Evolutionary conservation across 1,140 invertebrate species (phyloP).

Genomic region (Lasioglossum baleicum): DNA sequence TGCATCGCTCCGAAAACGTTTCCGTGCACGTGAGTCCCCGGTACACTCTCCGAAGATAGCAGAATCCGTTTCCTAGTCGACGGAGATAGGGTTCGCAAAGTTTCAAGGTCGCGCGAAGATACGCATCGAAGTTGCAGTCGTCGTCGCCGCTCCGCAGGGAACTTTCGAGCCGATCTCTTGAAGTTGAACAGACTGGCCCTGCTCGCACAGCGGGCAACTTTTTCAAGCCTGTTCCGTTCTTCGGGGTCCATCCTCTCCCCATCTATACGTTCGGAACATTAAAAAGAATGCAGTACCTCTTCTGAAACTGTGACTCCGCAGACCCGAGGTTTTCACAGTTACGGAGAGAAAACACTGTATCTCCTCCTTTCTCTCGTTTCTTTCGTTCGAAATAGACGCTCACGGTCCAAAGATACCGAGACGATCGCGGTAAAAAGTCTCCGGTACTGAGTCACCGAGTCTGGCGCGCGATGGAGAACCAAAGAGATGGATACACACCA

Average conservation of each 20-base stretch:
- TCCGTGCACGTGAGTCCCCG: too few species aligned
- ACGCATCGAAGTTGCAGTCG: conserved; percentile 35
- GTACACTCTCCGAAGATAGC: too few species aligned
- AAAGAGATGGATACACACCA: not conserved
- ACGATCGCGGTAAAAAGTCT: conserved; percentile 32
- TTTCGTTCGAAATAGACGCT: conserved; percentile 43
- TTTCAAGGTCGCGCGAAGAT: conserved; percentile 52
- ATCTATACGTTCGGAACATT: too few species aligned
- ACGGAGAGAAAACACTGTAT: too few species aligned
- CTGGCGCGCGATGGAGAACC: conserved; percentile 22
- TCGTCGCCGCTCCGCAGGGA: not conserved
- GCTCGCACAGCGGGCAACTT: conserved; percentile 8
- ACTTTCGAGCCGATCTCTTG: conserved; percentile 48
- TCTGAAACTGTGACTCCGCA: too few species aligned
- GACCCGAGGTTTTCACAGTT: too few species aligned
- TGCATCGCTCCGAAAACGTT: too few species aligned
- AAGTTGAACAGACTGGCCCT: conserved; percentile 12
- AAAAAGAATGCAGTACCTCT: too few species aligned
- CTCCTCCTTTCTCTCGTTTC: not conserved
- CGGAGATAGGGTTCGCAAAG: not conserved
- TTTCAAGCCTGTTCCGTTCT: conserved; percentile 1
- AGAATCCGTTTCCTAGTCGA: too few species aligned
- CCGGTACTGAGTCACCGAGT: conserved; percentile 41
- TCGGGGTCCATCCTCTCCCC: too few species aligned
- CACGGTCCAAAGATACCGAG: conserved; percentile 35